phyloP scores from a whole-genome alignment of 2,888 invertebrate species.

The Macrosoma leucophasiata region DNA sequence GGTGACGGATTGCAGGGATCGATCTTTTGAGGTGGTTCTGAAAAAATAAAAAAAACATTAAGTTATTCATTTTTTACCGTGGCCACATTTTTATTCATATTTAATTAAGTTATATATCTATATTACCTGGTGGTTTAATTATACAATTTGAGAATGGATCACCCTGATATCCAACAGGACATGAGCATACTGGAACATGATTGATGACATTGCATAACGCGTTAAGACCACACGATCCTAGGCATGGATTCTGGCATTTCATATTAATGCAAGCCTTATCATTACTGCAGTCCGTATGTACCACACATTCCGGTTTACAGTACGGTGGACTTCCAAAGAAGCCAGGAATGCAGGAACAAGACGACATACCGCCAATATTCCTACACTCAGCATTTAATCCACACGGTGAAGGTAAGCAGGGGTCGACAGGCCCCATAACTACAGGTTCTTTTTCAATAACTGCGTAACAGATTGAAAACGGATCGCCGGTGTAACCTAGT shows the following conservation, averaged over 20 bases:
- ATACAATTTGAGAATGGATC: constrained; percentile 84
- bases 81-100: no score
- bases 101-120: no score
- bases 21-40: constrained; percentile 47
- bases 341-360: constrained; percentile 80
- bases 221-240: constrained; percentile 83
- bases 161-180: constrained; percentile 79
- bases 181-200: constrained; percentile 84
- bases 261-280: constrained; percentile 84
- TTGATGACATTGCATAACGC: constrained; percentile 85
- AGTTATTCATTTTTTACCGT: constrained; percentile 8
- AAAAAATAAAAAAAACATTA: constrained; percentile 21
- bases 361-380: constrained; percentile 69
- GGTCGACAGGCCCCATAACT: constrained; percentile 53
- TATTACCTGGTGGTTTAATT: constrained; percentile 68
- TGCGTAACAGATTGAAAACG: constrained; percentile 72
- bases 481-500: constrained; percentile 77
- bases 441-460: constrained; percentile 43
- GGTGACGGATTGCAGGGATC: constrained; percentile 85
- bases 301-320: constrained; percentile 84
- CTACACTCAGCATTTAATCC: constrained; percentile 82
- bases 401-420: constrained; percentile 86
- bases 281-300: constrained; percentile 83
- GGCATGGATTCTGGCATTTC: constrained; percentile 86
- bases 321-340: constrained; percentile 83